Percentiles rank a stretch among this genome's conserved stretches.
Evolutionary conservation across 2,888 invertebrate genomes (phyloP).

Genomic region (Phaedon cochleariae): DNA sequence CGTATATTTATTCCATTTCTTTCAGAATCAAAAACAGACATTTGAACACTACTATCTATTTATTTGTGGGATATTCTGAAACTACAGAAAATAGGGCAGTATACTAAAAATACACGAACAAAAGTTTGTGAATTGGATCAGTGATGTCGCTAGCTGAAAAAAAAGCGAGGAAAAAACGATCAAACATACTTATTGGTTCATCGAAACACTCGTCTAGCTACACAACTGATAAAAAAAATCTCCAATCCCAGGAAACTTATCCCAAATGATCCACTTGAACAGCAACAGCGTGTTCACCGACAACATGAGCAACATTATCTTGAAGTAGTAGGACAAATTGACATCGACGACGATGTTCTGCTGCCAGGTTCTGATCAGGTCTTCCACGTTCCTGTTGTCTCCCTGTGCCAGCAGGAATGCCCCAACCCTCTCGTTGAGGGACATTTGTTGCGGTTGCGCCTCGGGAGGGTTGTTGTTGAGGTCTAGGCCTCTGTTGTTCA

Average conservation of each 20-base stretch:
- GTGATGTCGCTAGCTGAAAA: too few species aligned
- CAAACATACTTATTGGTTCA: too few species aligned
- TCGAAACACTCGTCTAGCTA: too few species aligned
- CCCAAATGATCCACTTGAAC: constrained; percentile 46
- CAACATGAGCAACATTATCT: constrained; percentile 47
- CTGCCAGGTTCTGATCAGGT: constrained; percentile 38
- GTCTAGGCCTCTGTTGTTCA: constrained; percentile 19
- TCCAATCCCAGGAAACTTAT: constrained; percentile 25
- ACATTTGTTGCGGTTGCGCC: constrained; percentile 18
- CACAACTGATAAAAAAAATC: neutral
- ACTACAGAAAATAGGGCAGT: too few species aligned
- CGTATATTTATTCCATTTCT: too few species aligned
- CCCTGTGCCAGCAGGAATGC: constrained; percentile 42
- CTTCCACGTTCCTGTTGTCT: constrained; percentile 42
- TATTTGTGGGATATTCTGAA: too few species aligned
- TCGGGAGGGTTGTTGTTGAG: neutral
- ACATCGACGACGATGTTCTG: constrained; percentile 46
- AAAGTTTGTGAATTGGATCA: too few species aligned
- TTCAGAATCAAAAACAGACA: too few species aligned
- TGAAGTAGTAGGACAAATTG: constrained; percentile 48
- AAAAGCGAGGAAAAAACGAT: too few species aligned
- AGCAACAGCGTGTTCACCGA: constrained; percentile 45
- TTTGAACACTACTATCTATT: too few species aligned
- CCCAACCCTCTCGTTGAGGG: constrained; percentile 24
- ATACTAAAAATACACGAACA: too few species aligned